These are phyloP conservation scores for Eilema griseolum DNA, from an alignment of 2,888 invertebrate genomes.

Conservation along the genomic window DNA sequence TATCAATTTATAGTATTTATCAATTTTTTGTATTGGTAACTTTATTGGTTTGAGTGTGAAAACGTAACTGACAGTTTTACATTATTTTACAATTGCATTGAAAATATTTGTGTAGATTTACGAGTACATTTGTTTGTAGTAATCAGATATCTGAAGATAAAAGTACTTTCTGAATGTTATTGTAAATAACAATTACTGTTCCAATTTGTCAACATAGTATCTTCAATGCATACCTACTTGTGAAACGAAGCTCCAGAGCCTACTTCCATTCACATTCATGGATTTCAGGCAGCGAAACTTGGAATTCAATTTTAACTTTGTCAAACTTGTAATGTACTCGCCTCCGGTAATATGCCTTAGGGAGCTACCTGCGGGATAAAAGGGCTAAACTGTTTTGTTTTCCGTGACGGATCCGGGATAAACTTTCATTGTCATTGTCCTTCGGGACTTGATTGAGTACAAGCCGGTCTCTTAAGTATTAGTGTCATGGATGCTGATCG, in stretches of 20 bases:
- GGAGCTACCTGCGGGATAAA: conserved; percentile 34
- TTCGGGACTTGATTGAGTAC: conserved; percentile 24
- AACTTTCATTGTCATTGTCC: conserved; percentile 36
- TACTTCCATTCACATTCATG: conserved; percentile 21
- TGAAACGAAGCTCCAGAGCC: conserved; percentile 9
- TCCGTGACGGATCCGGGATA: conserved; percentile 19
- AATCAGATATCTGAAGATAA: no score
- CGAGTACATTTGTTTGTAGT: no score
- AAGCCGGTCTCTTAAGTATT: conserved; percentile 1
- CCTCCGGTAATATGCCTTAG: conserved; percentile 28
- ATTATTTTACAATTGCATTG: no score
- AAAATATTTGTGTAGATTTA: no score
- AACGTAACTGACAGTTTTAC: no score
- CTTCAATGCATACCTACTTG: not conserved
- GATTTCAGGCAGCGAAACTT: conserved; percentile 19
- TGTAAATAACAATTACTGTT: not conserved
- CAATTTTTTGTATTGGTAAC: no score
- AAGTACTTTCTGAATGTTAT: not conserved
- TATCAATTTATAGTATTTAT: no score
- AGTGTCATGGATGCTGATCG: not conserved
- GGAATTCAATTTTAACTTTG: conserved; percentile 45
- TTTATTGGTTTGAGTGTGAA: no score
- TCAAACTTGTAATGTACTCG: conserved; percentile 40
- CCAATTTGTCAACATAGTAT: not conserved
- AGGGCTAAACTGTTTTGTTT: conserved; percentile 33